Percentiles rank a stretch among this genome's conserved stretches.
Evolutionary conservation across 2,113 vertebrate genomes (phyloP).

Genomic region (Phrynosoma platyrhinos): DNA sequence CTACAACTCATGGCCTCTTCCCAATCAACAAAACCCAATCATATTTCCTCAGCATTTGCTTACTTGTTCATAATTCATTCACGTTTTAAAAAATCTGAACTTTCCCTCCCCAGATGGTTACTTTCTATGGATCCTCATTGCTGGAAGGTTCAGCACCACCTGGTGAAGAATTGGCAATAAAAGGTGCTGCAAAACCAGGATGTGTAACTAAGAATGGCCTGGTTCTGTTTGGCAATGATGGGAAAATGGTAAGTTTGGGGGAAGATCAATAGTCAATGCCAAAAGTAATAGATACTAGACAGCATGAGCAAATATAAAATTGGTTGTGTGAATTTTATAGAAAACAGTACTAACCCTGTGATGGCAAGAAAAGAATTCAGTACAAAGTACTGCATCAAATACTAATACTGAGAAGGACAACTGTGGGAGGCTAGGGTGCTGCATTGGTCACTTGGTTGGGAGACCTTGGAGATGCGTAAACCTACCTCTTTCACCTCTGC

Average conservation of each 20-base stretch:
- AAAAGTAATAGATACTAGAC: background rate
- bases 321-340: background rate
- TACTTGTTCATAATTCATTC: accelerated
- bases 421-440: too few relatives aligned
- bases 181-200: constrained; percentile 83
- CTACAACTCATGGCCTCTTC: too few relatives aligned
- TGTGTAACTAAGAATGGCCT: constrained; percentile 88
- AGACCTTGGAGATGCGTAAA: too few relatives aligned
- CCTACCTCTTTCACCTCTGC: too few relatives aligned
- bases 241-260: constrained; percentile 83
- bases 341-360: background rate
- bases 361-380: background rate
- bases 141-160: constrained; percentile 74
- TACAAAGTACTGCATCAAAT: background rate
- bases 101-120: constrained; percentile 78
- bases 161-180: constrained; percentile 84
- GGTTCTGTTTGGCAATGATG: constrained; percentile 87
- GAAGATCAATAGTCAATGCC: background rate
- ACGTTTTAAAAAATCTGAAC: background rate
- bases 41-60: background rate
- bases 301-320: background rate
- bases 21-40: background rate
- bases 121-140: constrained; percentile 87
- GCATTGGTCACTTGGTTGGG: too few relatives aligned
- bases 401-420: background rate